phyloP scores from a whole-genome alignment of 2,888 invertebrate genomes.

The Ametastegia equiseti region DNA sequence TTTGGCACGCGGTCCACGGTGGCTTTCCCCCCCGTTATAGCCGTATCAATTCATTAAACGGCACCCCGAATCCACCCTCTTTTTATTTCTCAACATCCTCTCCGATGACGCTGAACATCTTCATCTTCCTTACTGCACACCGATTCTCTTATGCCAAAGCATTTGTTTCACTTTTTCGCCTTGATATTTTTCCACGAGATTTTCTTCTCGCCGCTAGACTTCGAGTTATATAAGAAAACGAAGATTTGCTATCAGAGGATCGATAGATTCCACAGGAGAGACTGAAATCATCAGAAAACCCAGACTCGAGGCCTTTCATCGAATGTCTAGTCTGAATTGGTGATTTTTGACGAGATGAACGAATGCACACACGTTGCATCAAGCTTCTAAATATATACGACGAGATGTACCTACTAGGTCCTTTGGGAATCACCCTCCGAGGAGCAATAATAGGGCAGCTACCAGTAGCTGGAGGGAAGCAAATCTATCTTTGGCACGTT shows the following conservation, averaged over 20 bases:
- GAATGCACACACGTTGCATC: neutral
- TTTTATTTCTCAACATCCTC: neutral
- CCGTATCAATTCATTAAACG: neutral
- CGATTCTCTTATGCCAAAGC: slow-evolving; percentile 8
- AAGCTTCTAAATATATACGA: slow-evolving; percentile 36
- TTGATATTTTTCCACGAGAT: neutral
- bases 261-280: no score
- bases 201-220: neutral
- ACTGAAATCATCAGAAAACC: no score
- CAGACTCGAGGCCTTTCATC: neutral
- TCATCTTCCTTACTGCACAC: slow-evolving; percentile 1
- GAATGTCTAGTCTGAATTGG: neutral
- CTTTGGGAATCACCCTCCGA: slow-evolving; percentile 27
- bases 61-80: neutral
- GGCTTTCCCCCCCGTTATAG: neutral
- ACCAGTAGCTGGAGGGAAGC: slow-evolving; percentile 19
- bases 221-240: neutral
- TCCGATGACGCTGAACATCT: neutral
- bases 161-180: slow-evolving; percentile 7
- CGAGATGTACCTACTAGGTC: no score
- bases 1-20: neutral
- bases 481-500: slow-evolving; percentile 39
- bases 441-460: slow-evolving; percentile 39
- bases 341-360: neutral
- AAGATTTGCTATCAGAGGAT: neutral